Evolutionary conservation across 2,797 vertebrate species (phyloP), one percentile per base, ranked within the genome.

Genomic region (Echiichthys vipera): DNA sequence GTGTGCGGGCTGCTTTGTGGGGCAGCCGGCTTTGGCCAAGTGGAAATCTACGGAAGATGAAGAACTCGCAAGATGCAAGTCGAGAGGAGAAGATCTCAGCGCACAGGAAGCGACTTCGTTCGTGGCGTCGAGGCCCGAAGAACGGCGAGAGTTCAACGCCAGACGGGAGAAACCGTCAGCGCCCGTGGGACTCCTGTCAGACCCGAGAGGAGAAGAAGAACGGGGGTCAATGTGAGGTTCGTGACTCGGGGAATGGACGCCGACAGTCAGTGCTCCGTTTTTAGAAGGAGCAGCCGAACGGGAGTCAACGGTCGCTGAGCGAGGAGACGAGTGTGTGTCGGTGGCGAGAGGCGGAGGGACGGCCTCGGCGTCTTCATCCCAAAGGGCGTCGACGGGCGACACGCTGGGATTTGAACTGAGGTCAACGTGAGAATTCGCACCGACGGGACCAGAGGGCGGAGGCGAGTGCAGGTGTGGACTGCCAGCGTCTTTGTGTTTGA

Each of bases 401-500:
- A 30, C 6, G 2, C 25, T 14, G 9, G 49, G 29, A 20, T 59
- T 20, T 2, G 32, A 29, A 17, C 5, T 12, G 8, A 46, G 9
- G 25, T 55, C 61, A 7, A 15, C 2, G 8, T 54, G 45, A 12
- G 54, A 22, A 49, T n/a, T 29, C 13, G 5, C 12, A 50, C 10
- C 5, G 17, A 3, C 5, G 50, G 20, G 11, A 37, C 30, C 0
- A 11, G 0, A 63, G 17, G 36, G 32, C 0, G 2, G 29, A n/a
- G n/a, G 20, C 0, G 63, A 36, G 30, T 1, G 25, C 32, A 32
- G 27, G 12, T 1, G 68, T 1, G 70, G 72, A 37, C 77, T 77
- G 7, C 58, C 65, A 0, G 68, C 56, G 1, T 88, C 81, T 45
- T 82, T 87, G 77, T 84, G 84, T 46, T 81, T 89, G 4, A 90